Percentiles rank a stretch among this genome's conserved stretches.
phyloP scores from a whole-genome alignment of 2,113 vertebrate species.

The Callipepla californica region DNA sequence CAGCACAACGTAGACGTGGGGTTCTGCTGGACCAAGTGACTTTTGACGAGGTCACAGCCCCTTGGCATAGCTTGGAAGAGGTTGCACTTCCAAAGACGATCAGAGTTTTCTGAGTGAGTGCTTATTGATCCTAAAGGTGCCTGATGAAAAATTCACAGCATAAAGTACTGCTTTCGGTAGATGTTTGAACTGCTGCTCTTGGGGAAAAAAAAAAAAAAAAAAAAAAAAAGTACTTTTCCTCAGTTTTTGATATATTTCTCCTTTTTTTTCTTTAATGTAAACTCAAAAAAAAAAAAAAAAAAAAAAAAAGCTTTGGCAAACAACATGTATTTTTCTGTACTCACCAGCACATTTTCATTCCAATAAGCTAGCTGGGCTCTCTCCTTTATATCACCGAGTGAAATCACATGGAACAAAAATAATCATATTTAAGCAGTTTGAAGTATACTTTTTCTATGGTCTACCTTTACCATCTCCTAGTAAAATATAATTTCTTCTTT shows the following conservation, averaged over 20 bases:
- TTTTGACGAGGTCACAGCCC: background rate
- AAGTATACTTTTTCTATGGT: constrained; percentile 64
- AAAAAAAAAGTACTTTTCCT: background rate
- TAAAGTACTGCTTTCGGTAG: background rate
- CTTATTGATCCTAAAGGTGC: background rate
- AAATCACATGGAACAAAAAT: constrained; percentile 68
- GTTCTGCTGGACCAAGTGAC: fast-evolving
- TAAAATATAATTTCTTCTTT: constrained; percentile 76
- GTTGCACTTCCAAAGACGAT: fast-evolving
- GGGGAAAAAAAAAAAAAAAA: background rate
- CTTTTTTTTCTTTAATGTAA: background rate
- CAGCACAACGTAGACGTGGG: fast-evolving
- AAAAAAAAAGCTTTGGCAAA: background rate
- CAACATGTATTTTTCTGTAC: background rate
- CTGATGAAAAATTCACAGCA: background rate
- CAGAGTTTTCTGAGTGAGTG: background rate
- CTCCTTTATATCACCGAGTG: constrained; percentile 46
- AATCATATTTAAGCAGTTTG: constrained; percentile 70
- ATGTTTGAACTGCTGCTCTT: background rate
- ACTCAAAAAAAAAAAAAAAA: background rate
- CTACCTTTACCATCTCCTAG: constrained; percentile 75
- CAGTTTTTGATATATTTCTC: constrained; percentile 3
- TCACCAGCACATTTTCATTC: background rate
- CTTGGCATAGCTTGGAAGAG: background rate
- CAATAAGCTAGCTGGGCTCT: background rate